Evolutionary conservation across 2,888 invertebrate genomes (phyloP).

Genomic region (Parnassius orleans): DNA sequence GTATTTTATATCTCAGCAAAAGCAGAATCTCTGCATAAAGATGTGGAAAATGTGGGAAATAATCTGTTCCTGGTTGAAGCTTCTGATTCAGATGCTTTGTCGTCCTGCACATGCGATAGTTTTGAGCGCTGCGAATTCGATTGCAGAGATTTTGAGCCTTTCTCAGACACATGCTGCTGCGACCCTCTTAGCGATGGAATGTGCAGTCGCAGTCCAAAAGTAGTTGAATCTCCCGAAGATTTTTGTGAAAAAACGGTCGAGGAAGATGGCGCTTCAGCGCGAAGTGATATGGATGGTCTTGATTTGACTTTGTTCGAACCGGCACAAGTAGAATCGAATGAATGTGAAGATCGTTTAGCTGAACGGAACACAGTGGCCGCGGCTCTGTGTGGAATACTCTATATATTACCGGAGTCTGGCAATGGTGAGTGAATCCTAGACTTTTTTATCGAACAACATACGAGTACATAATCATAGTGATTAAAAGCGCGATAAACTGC

Average conservation of each 20-base stretch:
- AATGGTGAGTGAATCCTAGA: slow-evolving; percentile 58
- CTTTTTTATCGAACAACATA: slow-evolving; percentile 41
- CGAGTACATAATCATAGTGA: slow-evolving; percentile 50
- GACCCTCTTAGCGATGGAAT: slow-evolving; percentile 74
- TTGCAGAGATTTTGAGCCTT: slow-evolving; percentile 80
- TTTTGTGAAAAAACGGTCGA: slow-evolving; percentile 64
- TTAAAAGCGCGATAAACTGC: slow-evolving; percentile 53
- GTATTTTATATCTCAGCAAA: slow-evolving; percentile 68
- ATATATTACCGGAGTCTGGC: slow-evolving; percentile 56
- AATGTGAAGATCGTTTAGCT: slow-evolving; percentile 41
- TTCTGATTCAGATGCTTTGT: slow-evolving; percentile 74
- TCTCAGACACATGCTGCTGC: slow-evolving; percentile 83
- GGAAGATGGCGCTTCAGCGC: slow-evolving; percentile 67
- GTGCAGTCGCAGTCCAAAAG: slow-evolving; percentile 74
- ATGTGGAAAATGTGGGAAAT: slow-evolving; percentile 48
- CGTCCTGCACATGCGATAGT: slow-evolving; percentile 79
- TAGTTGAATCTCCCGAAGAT: slow-evolving; percentile 73
- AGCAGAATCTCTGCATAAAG: slow-evolving; percentile 50
- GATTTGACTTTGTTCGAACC: slow-evolving; percentile 85
- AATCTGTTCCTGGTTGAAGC: slow-evolving; percentile 65
- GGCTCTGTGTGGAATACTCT: slow-evolving; percentile 66
- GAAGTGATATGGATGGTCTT: slow-evolving; percentile 84
- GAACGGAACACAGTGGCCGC: slow-evolving; percentile 45
- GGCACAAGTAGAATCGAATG: slow-evolving; percentile 62
- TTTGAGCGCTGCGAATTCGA: slow-evolving; percentile 81